Base-by-base conservation (phyloP, 2,797 vertebrate genomes). In the Pygocentrus nattereri region DNA sequence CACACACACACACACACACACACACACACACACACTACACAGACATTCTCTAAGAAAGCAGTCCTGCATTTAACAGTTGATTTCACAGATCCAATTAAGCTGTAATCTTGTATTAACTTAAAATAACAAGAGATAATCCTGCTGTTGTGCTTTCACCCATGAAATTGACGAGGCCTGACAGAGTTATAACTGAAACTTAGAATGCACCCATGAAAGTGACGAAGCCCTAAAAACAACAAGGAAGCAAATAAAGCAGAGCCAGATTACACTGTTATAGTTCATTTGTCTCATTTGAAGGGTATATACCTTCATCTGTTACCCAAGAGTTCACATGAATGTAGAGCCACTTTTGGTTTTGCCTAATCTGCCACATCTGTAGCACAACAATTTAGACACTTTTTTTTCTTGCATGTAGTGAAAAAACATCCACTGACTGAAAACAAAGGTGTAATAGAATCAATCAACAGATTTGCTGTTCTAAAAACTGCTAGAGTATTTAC, bases 91-190 rank as follows among this genome's bases (percentile, higher is more conserved):
- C 91, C 86, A 85, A 90, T 90, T 92, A 90, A 85, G 84, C 87
- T 81, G 81, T 90, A 91, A 91, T 91, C 91, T 90, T 89, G 85
- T 87, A 88, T 89, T 92, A 87, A 88, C 84, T 90, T 93, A 90
- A 91, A 93, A 93, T 91, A 92, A 92, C 90, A 86, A 78, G 85
- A 88, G 89, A 87, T 93, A 90, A 91, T 91, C 88, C 89, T 79
- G 88, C 79, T 79, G 86, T 90, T 78, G 72, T 82, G 80, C 80
- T 89, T 90, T 89, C 90, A 90, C 83, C 87, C 87, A 68, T 90
- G 80, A 90, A 89, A 91, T 90, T 84, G 77, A 85, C 85, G 70
- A 90, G 86, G 88, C 87, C 90, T 88, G 73, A 83, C 72, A 84
- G 74, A 76, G 84, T 77, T 87, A 76, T 75, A 18, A 62, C 21